Base-by-base conservation (phyloP, 2,888 invertebrate genomes). In the Psylliodes chrysocephalus region DNA sequence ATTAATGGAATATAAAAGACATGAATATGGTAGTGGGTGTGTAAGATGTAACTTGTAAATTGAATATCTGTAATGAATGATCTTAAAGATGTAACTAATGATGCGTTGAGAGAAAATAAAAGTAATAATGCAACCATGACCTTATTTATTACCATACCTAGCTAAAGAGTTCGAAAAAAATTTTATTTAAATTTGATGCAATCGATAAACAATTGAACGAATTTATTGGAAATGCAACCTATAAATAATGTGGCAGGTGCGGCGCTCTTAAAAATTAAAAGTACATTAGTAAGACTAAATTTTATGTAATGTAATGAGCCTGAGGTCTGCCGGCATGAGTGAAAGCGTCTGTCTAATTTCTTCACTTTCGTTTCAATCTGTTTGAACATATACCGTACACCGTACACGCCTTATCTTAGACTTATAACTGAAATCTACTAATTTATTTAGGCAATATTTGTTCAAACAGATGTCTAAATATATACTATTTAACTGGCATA, bases 391-490 rank as follows among this genome's bases (percentile, higher is more conserved):
- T 1, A 8, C 8, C 6, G 46, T 10, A 18, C 8, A 38, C 51
- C 15, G 25, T 52, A 52, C 52, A 28, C 52, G 12, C 52, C 52
- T 52, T 52, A 38, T 35, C 52, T 33, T 38, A 52, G 35, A 52
- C n/a, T n/a, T 52, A 33, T 19, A 47, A 6, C 8, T 17, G 28
- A 1, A 49, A 19, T 7, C 15, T 38, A 38, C 14, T 52, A 52
- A 52, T 52, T 52, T 33, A 52, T 52, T 52, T 52, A 18, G 33
- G 17, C 12, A 52, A 52, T 52, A 52, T 52, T 52, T 52, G 52
- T n/a, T 25, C 14, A 47, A 47, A 47, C 47, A 47, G 47, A 47
- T 28, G 52, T 52, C 38, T 35, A 52, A 52, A 52, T 51, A 22
- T 7, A 17, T 35, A 51, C 25, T 22, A 12, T 7, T 25, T 22